Conservation (phyloP, 2,888 invertebrate species). For the Cepaea hortensis region DNA sequence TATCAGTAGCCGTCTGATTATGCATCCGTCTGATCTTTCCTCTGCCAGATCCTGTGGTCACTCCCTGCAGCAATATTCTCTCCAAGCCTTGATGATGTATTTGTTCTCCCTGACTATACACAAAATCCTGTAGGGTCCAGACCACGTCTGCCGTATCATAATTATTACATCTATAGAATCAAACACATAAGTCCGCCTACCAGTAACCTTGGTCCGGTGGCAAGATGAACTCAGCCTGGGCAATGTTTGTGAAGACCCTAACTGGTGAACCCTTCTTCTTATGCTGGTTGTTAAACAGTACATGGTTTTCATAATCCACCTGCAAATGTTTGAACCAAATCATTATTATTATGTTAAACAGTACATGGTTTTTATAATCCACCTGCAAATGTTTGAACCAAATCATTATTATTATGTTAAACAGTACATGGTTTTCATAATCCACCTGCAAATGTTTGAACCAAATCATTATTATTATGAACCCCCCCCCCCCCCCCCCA, state of each 20-base stretch:
- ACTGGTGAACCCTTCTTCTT: conserved; percentile 88
- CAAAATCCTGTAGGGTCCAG: too few species aligned
- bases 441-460: conserved; percentile 78
- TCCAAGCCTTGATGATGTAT: too few species aligned
- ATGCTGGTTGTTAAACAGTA: conserved; percentile 81
- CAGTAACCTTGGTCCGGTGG: conserved; percentile 83
- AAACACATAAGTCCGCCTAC: conserved; percentile 70
- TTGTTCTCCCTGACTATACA: too few species aligned
- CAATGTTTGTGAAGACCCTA: conserved; percentile 90
- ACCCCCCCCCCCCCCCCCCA: too few species aligned
- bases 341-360: conserved; percentile 79
- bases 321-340: conserved; percentile 51
- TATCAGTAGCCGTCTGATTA: too few species aligned
- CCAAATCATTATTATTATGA: conserved; percentile 31
- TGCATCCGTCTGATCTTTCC: too few species aligned
- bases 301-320: conserved; percentile 87
- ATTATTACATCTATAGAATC: too few species aligned
- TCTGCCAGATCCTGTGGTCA: too few species aligned
- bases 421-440: conserved; percentile 87
- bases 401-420: conserved; percentile 75
- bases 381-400: conserved; percentile 75
- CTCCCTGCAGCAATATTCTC: too few species aligned
- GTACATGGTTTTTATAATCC: conserved; percentile 86
- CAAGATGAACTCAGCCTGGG: conserved; percentile 77
- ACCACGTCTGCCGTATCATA: too few species aligned